Evolutionary conservation across 2,888 invertebrate species (phyloP), one percentile per base, ranked within the genome.

Genomic region (Polydrusus cervinus): DNA sequence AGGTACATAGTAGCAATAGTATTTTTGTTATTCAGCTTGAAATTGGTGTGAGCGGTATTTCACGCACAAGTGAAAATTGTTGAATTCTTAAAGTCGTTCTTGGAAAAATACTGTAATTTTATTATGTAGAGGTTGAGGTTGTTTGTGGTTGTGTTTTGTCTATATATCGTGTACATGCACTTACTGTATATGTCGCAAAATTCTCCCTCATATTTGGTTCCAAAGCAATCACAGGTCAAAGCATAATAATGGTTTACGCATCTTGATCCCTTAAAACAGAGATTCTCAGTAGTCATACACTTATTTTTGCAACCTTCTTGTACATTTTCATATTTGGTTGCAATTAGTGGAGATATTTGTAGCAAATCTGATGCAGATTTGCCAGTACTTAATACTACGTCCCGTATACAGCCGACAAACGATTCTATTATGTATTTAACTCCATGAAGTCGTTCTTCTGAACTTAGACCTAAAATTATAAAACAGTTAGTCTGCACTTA

Each of bases 191-290:
- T 93, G 88, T 97, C 95, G 88, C 97, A 98, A 80, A 93, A 93
- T 82, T 95, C 94, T 80, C 97, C 97, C 88, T 97, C 97, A 86
- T 96, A 96, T 82, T 92, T 90, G 1, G 96, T 96, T 20, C 96
- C 96, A 84, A 97, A 97, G 86, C 98, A 98, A 85, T 97, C 97
- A 85, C 97, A 98, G 16, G 94, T 93, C 75, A 95, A 91, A 73
- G 93, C 93, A 82, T 95, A 94, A 87, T 97, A 98, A 84, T 96
- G 95, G 87, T 97, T 97, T 76, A 97, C 93, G 86, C 98, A 98
- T 77, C 91, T 91, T 38, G 95, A 96, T 47, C 95, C 95, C 84
- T 93, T 91, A 85, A 96, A 95, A 87, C 97, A 97, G 9, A 95
- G 90, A 87, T 96, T 96, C 82, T 94, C 93, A 80, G 91, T 89